A percentile compares a stretch with the other conserved stretches of the same genome.
phyloP scores from a whole-genome alignment of 1,140 invertebrate genomes.

The Apis laboriosa region DNA sequence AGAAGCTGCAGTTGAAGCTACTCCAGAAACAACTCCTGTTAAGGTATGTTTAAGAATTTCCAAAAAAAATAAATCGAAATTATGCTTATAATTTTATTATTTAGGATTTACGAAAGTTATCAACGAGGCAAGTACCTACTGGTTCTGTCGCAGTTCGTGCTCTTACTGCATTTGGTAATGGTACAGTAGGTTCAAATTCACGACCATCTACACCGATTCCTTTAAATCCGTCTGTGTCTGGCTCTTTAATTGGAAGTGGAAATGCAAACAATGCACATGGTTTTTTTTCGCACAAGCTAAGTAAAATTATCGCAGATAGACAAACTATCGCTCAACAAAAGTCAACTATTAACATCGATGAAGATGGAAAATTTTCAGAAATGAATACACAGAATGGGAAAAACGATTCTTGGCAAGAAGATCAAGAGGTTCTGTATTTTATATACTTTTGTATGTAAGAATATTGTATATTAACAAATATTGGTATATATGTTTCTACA shows the following conservation, averaged over 20 bases:
- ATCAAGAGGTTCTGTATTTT: constrained; percentile 80
- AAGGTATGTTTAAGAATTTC: constrained; percentile 81
- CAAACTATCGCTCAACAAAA: constrained; percentile 65
- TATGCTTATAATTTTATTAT: not conserved
- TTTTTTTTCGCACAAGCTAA: constrained; percentile 73
- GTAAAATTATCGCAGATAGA: constrained; percentile 75
- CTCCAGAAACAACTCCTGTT: constrained; percentile 92
- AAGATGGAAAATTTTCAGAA: constrained; percentile 64
- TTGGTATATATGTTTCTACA: not conserved
- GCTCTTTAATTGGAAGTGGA: constrained; percentile 33
- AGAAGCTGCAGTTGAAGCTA: constrained; percentile 92
- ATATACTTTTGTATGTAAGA: not conserved
- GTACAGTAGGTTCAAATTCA: constrained; percentile 70
- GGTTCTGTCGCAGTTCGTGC: constrained; percentile 85
- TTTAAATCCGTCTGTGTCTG: constrained; percentile 49
- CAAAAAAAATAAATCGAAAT: not conserved
- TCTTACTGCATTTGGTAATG: constrained; percentile 80
- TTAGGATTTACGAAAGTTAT: constrained; percentile 77
- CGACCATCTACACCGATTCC: constrained; percentile 76
- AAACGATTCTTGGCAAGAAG: constrained; percentile 79
- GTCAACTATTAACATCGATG: constrained; percentile 55
- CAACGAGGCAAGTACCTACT: constrained; percentile 76
- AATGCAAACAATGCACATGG: constrained; percentile 57
- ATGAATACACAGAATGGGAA: constrained; percentile 73
- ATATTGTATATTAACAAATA: constrained; percentile 11